Evolutionary conservation across 2,113 vertebrate genomes (phyloP), one percentile per base, ranked within the genome.

Genomic region (Nymphicus hollandicus): DNA sequence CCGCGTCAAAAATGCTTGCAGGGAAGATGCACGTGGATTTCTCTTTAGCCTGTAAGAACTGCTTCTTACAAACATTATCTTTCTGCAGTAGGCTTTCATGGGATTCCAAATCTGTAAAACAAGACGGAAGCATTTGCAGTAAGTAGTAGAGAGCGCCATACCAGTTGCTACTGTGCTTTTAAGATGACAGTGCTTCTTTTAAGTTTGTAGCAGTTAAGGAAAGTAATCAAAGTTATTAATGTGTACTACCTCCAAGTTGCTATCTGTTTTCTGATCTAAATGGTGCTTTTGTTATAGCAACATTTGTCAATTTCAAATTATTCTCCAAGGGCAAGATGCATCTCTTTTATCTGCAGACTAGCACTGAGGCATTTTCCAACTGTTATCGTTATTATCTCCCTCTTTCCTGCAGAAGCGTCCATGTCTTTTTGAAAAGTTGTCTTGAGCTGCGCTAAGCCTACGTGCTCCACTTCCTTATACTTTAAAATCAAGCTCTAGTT

Each of bases 271-370:
- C 77, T 93, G 28, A 97, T 96, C 96, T 95, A 92, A 93, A 93
- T 68, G 63, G 39, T 44, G 39, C 70, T 95, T 81, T 35, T 7
- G 11, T 93, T 92, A 92, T 3, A 91, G 89, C 77, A 91, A 61
- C 94, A 95, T 96, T 93, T 9, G 11, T 95, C 95, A 92, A 76
- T 84, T 96, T 93, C 93, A 93, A 89, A 95, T 95, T 89, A 71
- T 74, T 89, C 73, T 91, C 73, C 39, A 65, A 86, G 60, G 65
- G 12, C 50, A 63, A 35, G 39, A 52, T 91, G 5, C 37, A 68
- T 95, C 89, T 87, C 39, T 70, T 52, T 56, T 89, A 93, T 95
- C 94, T 92, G 43, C n/a, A 76, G 69, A 81, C 8, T 0, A 49
- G 17, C 56, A 81, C 50, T 12, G 70, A 81, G 56, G 39, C 77